Evolutionary conservation across 1,140 invertebrate genomes (phyloP), one percentile per base, ranked within the genome.

Genomic region (Heliconius congener): DNA sequence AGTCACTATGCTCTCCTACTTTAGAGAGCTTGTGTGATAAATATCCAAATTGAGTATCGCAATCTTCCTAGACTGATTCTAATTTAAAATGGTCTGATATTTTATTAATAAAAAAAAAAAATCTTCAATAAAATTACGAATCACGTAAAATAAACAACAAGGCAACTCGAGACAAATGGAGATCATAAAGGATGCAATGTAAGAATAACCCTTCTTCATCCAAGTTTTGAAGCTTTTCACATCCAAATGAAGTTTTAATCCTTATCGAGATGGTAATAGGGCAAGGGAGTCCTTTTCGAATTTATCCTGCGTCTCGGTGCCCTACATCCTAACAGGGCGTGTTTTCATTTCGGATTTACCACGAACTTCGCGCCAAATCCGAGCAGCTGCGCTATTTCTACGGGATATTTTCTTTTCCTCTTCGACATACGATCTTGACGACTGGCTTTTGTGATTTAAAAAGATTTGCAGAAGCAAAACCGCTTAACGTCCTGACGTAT

Each of bases 371-470:
- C 91, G 85, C 90, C 88, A 89, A 90, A 94, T 88, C 88, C 87
- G 84, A 86, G 82, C 90, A 93, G 87, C 89, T 91, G 90, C 85
- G 88, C 84, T 87, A 85, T 91, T 91, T 88, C 87, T 89, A 88
- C 84, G 85, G 86, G 86, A 91, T 93, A 90, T 93, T 94, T 94
- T 94, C 91, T 92, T 93, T 94, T 92, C 90, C 90, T 89, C 85
- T 88, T 88, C 88, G 85, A 91, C 88, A 90, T 89, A 82, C 83
- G 90, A 93, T 93, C 90, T 93, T 93, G 89, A 92, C 86, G 87
- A 91, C 89, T 94, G 87, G 90, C 90, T 94, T 92, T 92, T 92
- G 91, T 91, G 91, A 92, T 93, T 93, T 92, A 92, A 93, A 94
- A 93, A 94, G 93, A 93, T 93, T 94, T 93, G 84, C 88, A 87